Percentiles rank a stretch among this genome's conserved stretches.
phyloP scores from a whole-genome alignment of 2,797 vertebrate genomes.

The Crenuchus spilurus region DNA sequence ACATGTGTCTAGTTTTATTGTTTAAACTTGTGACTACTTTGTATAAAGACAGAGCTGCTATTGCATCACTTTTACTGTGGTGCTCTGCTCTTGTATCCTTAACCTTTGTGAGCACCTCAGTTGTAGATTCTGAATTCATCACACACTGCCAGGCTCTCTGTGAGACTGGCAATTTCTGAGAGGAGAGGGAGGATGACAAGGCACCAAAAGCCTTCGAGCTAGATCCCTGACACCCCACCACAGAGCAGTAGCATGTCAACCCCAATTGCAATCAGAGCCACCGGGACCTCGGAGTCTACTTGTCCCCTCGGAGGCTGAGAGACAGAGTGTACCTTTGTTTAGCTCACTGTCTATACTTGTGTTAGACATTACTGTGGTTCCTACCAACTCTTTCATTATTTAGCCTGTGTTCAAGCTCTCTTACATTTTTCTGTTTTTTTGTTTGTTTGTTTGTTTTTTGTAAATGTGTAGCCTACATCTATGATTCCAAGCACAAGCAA shows the following conservation, averaged over 20 bases:
- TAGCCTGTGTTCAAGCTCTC: constrained; percentile 23
- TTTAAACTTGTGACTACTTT: neutral
- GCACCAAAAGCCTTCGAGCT: constrained; percentile 40
- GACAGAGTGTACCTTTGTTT: constrained; percentile 17
- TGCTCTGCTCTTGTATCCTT: constrained; percentile 9
- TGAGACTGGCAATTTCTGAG: constrained; percentile 21
- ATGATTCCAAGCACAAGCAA: constrained; percentile 28
- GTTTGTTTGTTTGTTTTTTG: too few species aligned
- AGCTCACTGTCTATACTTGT: constrained; percentile 24
- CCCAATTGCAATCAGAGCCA: constrained; percentile 42
- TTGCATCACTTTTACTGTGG: neutral
- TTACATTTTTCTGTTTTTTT: constrained; percentile 1
- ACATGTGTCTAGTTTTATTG: neutral
- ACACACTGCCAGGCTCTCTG: constrained; percentile 12
- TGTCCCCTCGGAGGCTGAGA: constrained; percentile 4
- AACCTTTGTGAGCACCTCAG: constrained; percentile 21
- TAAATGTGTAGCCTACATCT: constrained; percentile 42
- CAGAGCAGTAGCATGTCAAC: constrained; percentile 40
- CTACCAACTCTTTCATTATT: constrained; percentile 13
- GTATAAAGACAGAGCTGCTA: neutral
- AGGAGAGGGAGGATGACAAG: constrained; percentile 36
- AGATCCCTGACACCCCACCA: constrained; percentile 20
- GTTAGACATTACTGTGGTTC: constrained; percentile 1
- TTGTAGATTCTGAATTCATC: constrained; percentile 21
- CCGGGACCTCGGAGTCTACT: constrained; percentile 4